Evolutionary conservation across 2,888 invertebrate species (phyloP).

Genomic region (Cynaeus angustus): DNA sequence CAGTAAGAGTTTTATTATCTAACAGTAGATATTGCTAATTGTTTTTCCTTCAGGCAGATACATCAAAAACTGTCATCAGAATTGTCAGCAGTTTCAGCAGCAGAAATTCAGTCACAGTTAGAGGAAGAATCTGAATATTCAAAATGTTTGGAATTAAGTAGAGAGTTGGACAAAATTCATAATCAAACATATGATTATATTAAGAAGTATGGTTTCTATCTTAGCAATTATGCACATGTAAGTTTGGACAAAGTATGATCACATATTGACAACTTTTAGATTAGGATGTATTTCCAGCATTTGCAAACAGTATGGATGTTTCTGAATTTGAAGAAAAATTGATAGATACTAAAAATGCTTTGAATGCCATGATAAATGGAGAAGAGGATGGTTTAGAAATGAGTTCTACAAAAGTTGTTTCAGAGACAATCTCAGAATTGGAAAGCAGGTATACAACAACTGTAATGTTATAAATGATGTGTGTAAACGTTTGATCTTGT

Average conservation of each 20-base stretch:
- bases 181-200: constrained; percentile 57
- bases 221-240: constrained; percentile 58
- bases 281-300: constrained; percentile 8
- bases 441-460: neutral
- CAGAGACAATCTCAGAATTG: constrained; percentile 5
- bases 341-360: neutral
- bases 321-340: constrained; percentile 42
- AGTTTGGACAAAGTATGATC: constrained; percentile 11
- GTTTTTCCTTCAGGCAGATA: constrained; percentile 52
- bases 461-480: neutral
- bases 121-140: constrained; percentile 55
- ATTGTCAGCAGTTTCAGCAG: constrained; percentile 51
- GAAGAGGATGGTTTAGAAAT: constrained; percentile 12
- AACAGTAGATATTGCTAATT: neutral
- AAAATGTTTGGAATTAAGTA: constrained; percentile 55
- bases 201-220: constrained; percentile 55
- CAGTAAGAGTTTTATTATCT: constrained; percentile 34
- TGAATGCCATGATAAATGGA: neutral
- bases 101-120: constrained; percentile 55
- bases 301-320: constrained; percentile 39
- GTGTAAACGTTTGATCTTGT: neutral
- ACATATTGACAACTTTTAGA: neutral
- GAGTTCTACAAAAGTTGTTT: neutral
- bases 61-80: constrained; percentile 54
- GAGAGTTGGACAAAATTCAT: constrained; percentile 59